Evolutionary conservation across 1,140 invertebrate species (phyloP).

Genomic region (Danaus plexippus): DNA sequence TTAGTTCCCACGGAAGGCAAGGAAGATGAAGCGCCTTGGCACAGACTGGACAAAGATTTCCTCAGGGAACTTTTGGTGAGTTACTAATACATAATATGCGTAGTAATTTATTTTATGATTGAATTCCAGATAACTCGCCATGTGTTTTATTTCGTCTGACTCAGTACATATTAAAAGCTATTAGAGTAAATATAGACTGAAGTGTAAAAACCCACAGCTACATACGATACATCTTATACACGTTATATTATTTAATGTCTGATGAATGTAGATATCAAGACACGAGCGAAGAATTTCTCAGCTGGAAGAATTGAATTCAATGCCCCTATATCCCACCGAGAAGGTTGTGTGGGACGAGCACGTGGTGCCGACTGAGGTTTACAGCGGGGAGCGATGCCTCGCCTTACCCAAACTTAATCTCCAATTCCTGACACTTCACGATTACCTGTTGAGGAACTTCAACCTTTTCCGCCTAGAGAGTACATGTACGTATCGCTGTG

Average conservation of each 20-base stretch:
- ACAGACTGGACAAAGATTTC: conserved; percentile 84
- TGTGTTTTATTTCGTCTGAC: background rate
- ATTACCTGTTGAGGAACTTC: conserved; percentile 98
- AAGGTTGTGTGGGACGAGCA: conserved; percentile 99
- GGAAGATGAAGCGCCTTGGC: conserved; percentile 79
- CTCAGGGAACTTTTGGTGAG: conserved; percentile 88
- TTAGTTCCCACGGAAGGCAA: conserved; percentile 85
- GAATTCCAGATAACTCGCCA: conserved; percentile 74
- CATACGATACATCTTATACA: too few species aligned
- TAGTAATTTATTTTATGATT: conserved; percentile 14
- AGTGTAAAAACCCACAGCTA: too few species aligned
- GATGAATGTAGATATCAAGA: conserved; percentile 76
- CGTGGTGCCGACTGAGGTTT: conserved; percentile 97
- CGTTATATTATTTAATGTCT: too few species aligned
- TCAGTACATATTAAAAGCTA: too few species aligned
- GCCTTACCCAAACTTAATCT: conserved; percentile 98
- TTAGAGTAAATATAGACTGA: too few species aligned
- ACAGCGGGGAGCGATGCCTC: conserved; percentile 93
- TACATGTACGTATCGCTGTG: conserved; percentile 82
- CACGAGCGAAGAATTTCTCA: conserved; percentile 94
- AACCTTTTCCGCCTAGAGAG: conserved; percentile 98
- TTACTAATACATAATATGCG: conserved; percentile 7
- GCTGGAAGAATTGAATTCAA: conserved; percentile 94
- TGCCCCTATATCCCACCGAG: conserved; percentile 99
- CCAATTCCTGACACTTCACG: conserved; percentile 98